These are phyloP conservation scores for Meandrusa payeni DNA, from an alignment of 2,888 invertebrate species.

Conservation along the genomic window DNA sequence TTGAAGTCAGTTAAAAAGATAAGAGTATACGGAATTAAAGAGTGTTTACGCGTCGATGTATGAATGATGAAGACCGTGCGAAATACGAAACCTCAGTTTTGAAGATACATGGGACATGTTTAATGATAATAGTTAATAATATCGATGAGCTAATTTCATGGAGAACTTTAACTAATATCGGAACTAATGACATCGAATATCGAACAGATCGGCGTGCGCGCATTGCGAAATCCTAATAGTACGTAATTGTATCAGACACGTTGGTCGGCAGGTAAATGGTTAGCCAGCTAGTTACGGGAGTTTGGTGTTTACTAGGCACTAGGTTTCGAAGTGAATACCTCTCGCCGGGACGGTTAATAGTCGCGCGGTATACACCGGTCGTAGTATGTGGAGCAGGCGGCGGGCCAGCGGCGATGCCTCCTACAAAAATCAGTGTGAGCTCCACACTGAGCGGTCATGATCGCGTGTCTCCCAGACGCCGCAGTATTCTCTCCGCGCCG, in stretches of 20 bases:
- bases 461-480: slow-evolving; percentile 48
- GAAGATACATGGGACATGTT: too few relatives aligned
- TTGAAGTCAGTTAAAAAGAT: too few relatives aligned
- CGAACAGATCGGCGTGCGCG: slow-evolving; percentile 40
- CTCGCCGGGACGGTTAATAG: slow-evolving; percentile 53
- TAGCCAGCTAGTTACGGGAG: slow-evolving; percentile 56
- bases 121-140: not conserved
- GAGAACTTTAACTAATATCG: slow-evolving; percentile 36
- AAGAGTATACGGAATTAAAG: too few relatives aligned
- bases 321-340: slow-evolving; percentile 42
- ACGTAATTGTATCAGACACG: slow-evolving; percentile 62
- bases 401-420: slow-evolving; percentile 68
- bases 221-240: slow-evolving; percentile 55
- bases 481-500: slow-evolving; percentile 26
- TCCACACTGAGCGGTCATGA: slow-evolving; percentile 64
- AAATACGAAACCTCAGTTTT: too few relatives aligned
- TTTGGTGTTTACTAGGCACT: slow-evolving; percentile 41
- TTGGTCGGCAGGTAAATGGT: slow-evolving; percentile 54
- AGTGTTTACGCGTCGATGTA: too few relatives aligned
- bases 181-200: slow-evolving; percentile 54
- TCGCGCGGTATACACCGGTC: slow-evolving; percentile 64
- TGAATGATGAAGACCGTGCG: too few relatives aligned
- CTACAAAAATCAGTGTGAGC: slow-evolving; percentile 79
- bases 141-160: slow-evolving; percentile 36
- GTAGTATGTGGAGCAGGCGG: slow-evolving; percentile 74